Percentiles rank a stretch among this genome's conserved stretches.
phyloP scores from a whole-genome alignment of 2,797 vertebrate genomes.

The Sternotherus odoratus region DNA sequence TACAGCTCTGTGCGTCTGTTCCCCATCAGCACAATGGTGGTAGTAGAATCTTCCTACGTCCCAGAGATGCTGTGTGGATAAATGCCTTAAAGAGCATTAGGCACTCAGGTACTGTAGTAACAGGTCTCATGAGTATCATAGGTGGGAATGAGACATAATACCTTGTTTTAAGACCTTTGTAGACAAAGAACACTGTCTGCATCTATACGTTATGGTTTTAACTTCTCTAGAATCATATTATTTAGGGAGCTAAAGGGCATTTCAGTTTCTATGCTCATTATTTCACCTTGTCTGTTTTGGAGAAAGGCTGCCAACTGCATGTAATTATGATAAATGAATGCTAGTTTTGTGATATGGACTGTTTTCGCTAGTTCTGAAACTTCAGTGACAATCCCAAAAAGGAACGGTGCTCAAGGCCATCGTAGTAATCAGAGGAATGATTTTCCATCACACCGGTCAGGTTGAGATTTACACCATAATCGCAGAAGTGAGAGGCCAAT shows the following conservation, averaged over 20 bases:
- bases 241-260: background rate
- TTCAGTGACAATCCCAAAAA: background rate
- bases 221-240: background rate
- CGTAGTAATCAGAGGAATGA: background rate
- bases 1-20: background rate
- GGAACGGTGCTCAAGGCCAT: background rate
- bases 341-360: background rate
- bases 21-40: background rate
- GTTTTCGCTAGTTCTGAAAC: background rate
- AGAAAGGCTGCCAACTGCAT: background rate
- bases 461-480: background rate
- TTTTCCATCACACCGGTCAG: background rate
- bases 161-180: background rate
- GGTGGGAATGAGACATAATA: rapidly evolving
- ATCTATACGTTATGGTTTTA: background rate
- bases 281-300: background rate
- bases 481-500: background rate
- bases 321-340: constrained; percentile 28
- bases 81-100: background rate
- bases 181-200: background rate
- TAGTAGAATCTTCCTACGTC: rapidly evolving
- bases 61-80: background rate
- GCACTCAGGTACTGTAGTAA: rapidly evolving
- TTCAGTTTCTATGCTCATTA: background rate
- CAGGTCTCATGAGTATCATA: background rate